Evolutionary conservation across 2,888 invertebrate genomes (phyloP).

Genomic region (Ypsolopha scabrella): DNA sequence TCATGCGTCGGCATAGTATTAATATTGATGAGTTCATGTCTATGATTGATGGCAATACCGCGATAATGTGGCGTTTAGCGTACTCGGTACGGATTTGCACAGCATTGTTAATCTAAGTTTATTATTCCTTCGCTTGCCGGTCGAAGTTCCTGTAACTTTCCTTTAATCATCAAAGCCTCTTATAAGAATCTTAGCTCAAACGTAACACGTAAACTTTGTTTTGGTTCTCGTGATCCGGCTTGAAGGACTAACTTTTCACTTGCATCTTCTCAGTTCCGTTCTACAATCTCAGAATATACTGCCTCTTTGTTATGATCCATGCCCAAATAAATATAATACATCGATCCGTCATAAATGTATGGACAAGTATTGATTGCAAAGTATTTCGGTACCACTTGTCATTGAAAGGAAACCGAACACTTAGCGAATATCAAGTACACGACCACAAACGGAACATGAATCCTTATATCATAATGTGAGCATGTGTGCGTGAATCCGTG

Average conservation of each 20-base stretch:
- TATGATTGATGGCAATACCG: slow-evolving; percentile 10
- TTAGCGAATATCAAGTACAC: background rate
- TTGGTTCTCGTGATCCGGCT: slow-evolving; percentile 10
- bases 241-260: slow-evolving; percentile 12
- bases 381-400: background rate
- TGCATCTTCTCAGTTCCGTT: background rate
- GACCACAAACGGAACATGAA: background rate
- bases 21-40: slow-evolving; percentile 31
- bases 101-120: slow-evolving; percentile 8
- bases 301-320: too few species aligned
- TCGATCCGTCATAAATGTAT: too few species aligned
- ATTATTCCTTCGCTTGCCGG: background rate
- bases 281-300: too few species aligned
- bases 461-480: background rate
- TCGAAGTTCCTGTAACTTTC: background rate
- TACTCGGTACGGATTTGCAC: background rate
- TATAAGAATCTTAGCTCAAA: too few species aligned
- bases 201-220: too few species aligned
- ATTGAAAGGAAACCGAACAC: background rate
- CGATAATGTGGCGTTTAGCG: background rate
- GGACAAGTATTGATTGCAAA: too few species aligned
- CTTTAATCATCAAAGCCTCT: too few species aligned
- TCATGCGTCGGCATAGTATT: slow-evolving; percentile 32
- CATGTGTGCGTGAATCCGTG: slow-evolving; percentile 28
- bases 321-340: too few species aligned